phyloP scores from a whole-genome alignment of 2,113 vertebrate genomes.

The Spheniscus mendiculus region DNA sequence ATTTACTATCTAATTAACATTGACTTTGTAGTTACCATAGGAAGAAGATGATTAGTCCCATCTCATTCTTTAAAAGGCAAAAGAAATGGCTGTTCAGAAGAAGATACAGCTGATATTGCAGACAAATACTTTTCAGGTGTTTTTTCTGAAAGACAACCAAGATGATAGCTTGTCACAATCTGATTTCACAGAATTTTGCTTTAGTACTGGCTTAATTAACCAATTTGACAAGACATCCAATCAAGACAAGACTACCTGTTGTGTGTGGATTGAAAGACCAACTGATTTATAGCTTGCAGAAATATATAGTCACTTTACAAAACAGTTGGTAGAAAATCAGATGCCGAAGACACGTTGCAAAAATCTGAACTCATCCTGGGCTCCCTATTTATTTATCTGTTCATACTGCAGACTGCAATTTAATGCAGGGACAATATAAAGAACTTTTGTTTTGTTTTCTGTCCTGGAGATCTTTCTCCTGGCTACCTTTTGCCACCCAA shows the following conservation, averaged over 20 bases:
- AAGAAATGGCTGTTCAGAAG: constrained; percentile 68
- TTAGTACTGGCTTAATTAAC: neutral
- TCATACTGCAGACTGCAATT: neutral
- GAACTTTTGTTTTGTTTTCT: neutral
- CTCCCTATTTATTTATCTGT: neutral
- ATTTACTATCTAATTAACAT: neutral
- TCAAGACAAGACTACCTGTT: neutral
- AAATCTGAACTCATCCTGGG: neutral
- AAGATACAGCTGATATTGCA: constrained; percentile 54
- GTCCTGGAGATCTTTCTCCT: neutral
- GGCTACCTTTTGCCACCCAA: neutral
- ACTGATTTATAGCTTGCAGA: neutral
- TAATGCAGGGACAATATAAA: neutral
- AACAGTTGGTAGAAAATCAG: neutral
- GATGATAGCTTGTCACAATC: neutral
- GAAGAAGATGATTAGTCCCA: constrained; percentile 72
- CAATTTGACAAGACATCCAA: neutral
- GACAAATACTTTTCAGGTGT: constrained; percentile 48
- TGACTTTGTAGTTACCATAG: constrained; percentile 69
- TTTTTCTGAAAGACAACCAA: constrained; percentile 75
- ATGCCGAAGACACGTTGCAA: neutral
- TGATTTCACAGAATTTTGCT: neutral
- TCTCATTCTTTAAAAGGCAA: constrained; percentile 57
- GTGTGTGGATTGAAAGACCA: neutral
- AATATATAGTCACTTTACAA: neutral